These are phyloP conservation scores for Nannoperca obscura DNA, from an alignment of 2,797 vertebrate genomes.

Conservation along the genomic window DNA sequence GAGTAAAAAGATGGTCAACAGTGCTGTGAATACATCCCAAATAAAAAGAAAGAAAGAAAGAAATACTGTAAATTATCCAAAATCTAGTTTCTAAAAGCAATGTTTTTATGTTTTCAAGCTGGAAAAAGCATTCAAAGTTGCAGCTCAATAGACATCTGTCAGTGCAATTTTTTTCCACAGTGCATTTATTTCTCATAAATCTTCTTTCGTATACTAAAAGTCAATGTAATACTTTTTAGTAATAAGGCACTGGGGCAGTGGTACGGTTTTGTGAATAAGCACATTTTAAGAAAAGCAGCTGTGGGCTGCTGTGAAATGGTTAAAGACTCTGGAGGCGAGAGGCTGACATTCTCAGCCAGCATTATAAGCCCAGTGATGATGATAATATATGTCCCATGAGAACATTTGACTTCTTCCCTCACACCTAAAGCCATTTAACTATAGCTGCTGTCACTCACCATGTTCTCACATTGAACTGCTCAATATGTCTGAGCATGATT, in stretches of 20 bases:
- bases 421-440: slow-evolving; percentile 48
- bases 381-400: slow-evolving; percentile 60
- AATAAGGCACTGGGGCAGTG: background rate
- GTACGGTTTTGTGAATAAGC: slow-evolving; percentile 12
- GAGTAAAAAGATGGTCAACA: background rate
- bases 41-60: background rate
- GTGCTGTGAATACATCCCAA: background rate
- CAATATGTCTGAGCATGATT: slow-evolving; percentile 8
- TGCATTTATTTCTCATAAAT: background rate
- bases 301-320: slow-evolving; percentile 29
- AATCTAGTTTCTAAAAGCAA: background rate
- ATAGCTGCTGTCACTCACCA: slow-evolving; percentile 31
- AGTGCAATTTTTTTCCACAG: background rate
- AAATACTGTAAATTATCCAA: background rate
- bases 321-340: slow-evolving; percentile 41
- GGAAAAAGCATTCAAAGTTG: background rate
- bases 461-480: slow-evolving; percentile 10
- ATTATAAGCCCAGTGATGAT: slow-evolving; percentile 58
- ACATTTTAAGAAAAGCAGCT: slow-evolving; percentile 24
- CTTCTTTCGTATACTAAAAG: background rate
- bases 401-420: slow-evolving; percentile 52
- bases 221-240: background rate
- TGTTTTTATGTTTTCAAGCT: background rate
- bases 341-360: slow-evolving; percentile 46
- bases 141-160: background rate